phyloP scores from a whole-genome alignment of 2,888 invertebrate species.

The Anorthoa munda region DNA sequence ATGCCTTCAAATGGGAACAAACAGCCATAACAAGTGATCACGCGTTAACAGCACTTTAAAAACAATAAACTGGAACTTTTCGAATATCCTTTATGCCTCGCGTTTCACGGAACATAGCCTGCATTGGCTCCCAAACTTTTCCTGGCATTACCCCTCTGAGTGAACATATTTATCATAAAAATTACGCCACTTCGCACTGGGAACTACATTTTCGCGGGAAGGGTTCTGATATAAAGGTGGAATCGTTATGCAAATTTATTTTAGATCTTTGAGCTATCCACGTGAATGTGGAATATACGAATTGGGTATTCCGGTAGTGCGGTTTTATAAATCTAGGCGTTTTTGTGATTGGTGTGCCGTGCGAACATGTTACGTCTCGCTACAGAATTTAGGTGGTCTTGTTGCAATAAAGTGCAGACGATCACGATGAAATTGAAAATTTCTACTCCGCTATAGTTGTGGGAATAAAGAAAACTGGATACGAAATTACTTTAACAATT shows the following conservation, averaged over 20 bases:
- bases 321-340: constrained; percentile 44
- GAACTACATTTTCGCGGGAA: constrained; percentile 60
- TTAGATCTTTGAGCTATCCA: constrained; percentile 64
- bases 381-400: constrained; percentile 1
- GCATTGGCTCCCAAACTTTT: constrained; percentile 47
- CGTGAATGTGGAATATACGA: constrained; percentile 55
- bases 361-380: not conserved
- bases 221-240: constrained; percentile 62
- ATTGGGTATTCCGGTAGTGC: constrained; percentile 60
- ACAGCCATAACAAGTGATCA: constrained; percentile 24
- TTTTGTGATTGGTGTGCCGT: constrained; percentile 34
- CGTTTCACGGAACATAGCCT: constrained; percentile 43
- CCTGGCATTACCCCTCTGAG: constrained; percentile 44
- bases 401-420: constrained; percentile 38
- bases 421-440: constrained; percentile 18
- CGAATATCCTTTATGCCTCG: constrained; percentile 44
- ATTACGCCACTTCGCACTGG: constrained; percentile 69
- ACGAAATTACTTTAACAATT: constrained; percentile 35
- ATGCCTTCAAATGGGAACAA: constrained; percentile 15
- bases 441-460: constrained; percentile 11
- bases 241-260: constrained; percentile 72
- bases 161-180: constrained; percentile 71
- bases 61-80: constrained; percentile 38
- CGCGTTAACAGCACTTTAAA: constrained; percentile 52
- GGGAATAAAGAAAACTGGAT: constrained; percentile 3